phyloP scores from a whole-genome alignment of 2,888 invertebrate genomes.

The Tetropium fuscum region DNA sequence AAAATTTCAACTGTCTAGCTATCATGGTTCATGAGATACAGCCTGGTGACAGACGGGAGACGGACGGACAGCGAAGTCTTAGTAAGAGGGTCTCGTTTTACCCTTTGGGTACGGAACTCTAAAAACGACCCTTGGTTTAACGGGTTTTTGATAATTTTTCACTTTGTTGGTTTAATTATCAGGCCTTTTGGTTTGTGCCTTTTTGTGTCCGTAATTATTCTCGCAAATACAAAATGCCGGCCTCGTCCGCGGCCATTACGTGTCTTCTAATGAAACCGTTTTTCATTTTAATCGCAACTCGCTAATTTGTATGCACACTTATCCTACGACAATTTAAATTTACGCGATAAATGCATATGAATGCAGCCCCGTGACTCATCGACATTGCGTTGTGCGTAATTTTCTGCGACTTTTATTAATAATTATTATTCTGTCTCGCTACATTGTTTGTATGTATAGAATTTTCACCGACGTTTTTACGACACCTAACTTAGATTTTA shows the following conservation, averaged over 20 bases:
- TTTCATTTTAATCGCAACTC: background rate
- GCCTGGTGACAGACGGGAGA: too few relatives aligned
- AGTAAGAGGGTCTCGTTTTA: too few relatives aligned
- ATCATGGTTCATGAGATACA: too few relatives aligned
- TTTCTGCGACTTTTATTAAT: background rate
- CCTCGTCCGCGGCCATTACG: background rate
- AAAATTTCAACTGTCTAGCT: too few relatives aligned
- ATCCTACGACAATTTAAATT: background rate
- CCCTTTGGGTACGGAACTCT: too few relatives aligned
- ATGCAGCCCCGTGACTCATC: background rate
- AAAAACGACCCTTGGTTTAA: too few relatives aligned
- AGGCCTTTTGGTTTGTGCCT: too few relatives aligned
- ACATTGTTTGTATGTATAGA: background rate
- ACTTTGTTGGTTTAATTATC: too few relatives aligned
- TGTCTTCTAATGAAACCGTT: background rate
- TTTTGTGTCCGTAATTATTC: too few relatives aligned
- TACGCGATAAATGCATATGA: background rate
- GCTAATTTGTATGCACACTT: background rate
- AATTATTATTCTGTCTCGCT: background rate
- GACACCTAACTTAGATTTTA: background rate
- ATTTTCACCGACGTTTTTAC: conserved; percentile 14
- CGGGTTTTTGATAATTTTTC: too few relatives aligned
- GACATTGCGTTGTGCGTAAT: background rate
- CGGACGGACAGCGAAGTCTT: too few relatives aligned
- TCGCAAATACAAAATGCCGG: background rate